Conservation (phyloP, 2,888 invertebrate genomes). For the Folsomia manolachei region DNA sequence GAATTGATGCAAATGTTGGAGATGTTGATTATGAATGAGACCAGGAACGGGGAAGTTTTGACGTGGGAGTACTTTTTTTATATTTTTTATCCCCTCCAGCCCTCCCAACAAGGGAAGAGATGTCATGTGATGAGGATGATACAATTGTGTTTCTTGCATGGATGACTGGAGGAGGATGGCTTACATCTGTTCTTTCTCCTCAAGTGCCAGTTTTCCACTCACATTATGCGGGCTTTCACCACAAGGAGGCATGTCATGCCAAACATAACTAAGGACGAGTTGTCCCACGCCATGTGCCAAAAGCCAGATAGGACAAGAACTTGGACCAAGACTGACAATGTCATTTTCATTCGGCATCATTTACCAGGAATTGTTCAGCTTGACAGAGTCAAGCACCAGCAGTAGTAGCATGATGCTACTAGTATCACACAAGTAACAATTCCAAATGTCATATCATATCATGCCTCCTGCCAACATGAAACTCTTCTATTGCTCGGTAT, state of each 20-base stretch:
- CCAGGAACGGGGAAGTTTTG: too few relatives aligned
- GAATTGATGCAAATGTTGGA: not conserved
- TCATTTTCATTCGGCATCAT: not conserved
- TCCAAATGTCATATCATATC: too few relatives aligned
- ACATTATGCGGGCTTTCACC: too few relatives aligned
- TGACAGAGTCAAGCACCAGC: not conserved
- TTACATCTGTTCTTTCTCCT: not conserved
- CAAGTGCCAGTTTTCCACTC: too few relatives aligned
- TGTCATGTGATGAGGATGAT: not conserved
- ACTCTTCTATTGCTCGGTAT: not conserved
- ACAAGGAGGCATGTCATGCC: too few relatives aligned
- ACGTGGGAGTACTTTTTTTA: not conserved
- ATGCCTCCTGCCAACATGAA: not conserved
- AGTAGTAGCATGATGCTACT: not conserved
- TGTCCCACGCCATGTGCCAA: not conserved
- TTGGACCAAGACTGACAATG: not conserved
- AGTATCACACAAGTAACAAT: too few relatives aligned
- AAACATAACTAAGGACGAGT: too few relatives aligned
- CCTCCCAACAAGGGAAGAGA: not conserved
- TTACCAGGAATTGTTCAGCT: not conserved
- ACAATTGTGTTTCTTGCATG: not conserved
- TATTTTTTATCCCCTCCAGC: not conserved
- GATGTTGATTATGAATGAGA: not conserved
- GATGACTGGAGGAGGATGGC: not conserved
- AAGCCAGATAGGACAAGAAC: too few relatives aligned